These are phyloP conservation scores for Meteorus colon DNA, from an alignment of 2,888 invertebrate genomes.

Conservation along the genomic window DNA sequence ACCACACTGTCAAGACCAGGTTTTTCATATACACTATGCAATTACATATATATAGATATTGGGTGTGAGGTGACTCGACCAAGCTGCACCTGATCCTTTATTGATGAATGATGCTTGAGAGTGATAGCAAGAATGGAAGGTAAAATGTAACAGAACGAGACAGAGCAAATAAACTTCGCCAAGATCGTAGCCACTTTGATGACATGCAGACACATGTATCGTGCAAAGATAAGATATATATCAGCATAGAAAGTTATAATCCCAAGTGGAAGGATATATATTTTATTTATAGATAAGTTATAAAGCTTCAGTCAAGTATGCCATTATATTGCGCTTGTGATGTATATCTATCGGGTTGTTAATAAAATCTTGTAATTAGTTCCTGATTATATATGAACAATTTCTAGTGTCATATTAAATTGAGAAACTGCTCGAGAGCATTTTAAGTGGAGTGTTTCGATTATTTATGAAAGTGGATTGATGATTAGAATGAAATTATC, in stretches of 20 bases:
- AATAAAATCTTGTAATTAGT: no score
- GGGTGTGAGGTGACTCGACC: conserved; percentile 14
- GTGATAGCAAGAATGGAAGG: conserved; percentile 39
- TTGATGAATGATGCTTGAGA: conserved; percentile 53
- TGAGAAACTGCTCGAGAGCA: no score
- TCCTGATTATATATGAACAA: no score
- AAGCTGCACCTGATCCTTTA: conserved; percentile 47
- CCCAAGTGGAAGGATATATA: no score
- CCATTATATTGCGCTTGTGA: no score
- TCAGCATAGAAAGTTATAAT: not conserved
- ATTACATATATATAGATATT: conserved; percentile 24
- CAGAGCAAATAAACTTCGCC: not conserved
- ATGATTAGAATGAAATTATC: no score
- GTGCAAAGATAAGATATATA: not conserved
- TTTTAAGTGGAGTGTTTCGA: no score
- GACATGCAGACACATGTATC: conserved; percentile 13
- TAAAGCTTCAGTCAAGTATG: no score
- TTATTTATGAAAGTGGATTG: no score
- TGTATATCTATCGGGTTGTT: no score
- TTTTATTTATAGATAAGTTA: no score
- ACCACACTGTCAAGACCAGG: conserved; percentile 16
- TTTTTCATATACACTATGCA: conserved; percentile 14
- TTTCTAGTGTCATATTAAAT: no score
- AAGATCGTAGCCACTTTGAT: not conserved
- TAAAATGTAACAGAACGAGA: conserved; percentile 35